These are phyloP conservation scores for Tor tambroides DNA, from an alignment of 2,113 vertebrate species.

Conservation along the genomic window DNA sequence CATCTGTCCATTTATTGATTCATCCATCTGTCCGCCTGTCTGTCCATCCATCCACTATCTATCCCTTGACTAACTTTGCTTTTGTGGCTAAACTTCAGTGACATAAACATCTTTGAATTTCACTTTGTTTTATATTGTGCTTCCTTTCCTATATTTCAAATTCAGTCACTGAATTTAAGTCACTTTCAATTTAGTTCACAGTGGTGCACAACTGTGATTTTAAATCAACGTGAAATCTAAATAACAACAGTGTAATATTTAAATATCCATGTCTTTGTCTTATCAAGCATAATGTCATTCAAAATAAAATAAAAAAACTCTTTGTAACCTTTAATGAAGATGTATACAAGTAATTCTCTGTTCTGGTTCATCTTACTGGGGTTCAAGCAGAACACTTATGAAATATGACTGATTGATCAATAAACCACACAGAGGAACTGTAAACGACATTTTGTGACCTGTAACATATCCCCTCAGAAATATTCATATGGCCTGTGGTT, in stretches of 20 bases:
- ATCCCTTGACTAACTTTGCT: background rate
- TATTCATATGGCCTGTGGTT: background rate
- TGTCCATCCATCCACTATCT: background rate
- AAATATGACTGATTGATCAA: background rate
- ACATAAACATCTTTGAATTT: background rate
- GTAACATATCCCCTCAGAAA: conserved; percentile 2
- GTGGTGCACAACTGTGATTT: background rate
- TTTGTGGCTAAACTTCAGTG: background rate
- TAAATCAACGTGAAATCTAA: background rate
- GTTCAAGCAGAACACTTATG: background rate
- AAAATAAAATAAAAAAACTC: background rate
- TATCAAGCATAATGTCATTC: background rate
- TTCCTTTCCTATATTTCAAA: background rate
- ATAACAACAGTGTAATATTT: background rate
- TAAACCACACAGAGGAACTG: conserved; percentile 13
- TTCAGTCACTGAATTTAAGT: background rate
- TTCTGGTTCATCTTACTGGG: background rate
- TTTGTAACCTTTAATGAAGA: background rate
- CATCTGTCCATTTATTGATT: background rate
- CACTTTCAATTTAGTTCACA: background rate
- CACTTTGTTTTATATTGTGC: background rate
- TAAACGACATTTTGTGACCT: background rate
- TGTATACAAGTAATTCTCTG: background rate
- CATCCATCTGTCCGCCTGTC: background rate
- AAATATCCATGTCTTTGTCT: background rate